These are phyloP conservation scores for Drosophila anomalata DNA, from an alignment of 2,888 invertebrate genomes.

Conservation along the genomic window DNA sequence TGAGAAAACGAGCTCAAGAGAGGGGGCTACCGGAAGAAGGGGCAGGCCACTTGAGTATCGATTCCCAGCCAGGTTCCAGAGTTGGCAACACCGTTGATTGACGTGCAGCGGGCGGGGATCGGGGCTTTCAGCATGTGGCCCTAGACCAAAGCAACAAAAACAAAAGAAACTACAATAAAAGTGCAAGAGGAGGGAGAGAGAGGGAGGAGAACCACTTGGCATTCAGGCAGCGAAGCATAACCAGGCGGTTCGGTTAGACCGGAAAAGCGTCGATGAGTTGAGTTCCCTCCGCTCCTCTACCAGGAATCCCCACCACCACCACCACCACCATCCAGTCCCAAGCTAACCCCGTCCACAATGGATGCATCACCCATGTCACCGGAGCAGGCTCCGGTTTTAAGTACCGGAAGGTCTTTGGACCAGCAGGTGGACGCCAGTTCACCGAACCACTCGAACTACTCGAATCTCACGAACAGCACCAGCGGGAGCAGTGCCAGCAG, in stretches of 20 bases:
- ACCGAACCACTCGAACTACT: slow-evolving; percentile 73
- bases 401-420: slow-evolving; percentile 67
- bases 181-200: slow-evolving; percentile 21
- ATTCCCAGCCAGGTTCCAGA: slow-evolving; percentile 24
- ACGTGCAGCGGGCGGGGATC: slow-evolving; percentile 24
- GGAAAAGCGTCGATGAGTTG: slow-evolving; percentile 76
- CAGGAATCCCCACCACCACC: slow-evolving; percentile 3
- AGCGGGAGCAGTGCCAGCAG: slow-evolving; percentile 56
- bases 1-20: slow-evolving; percentile 1
- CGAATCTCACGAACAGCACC: slow-evolving; percentile 75
- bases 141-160: slow-evolving; percentile 47
- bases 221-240: slow-evolving; percentile 61
- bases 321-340: neutral
- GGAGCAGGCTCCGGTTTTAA: slow-evolving; percentile 32
- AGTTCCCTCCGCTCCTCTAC: slow-evolving; percentile 21
- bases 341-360: slow-evolving; percentile 41
- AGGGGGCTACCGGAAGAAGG: slow-evolving; percentile 20
- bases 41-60: slow-evolving; percentile 44
- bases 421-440: slow-evolving; percentile 67
- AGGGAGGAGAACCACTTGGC: slow-evolving; percentile 58
- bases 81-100: slow-evolving; percentile 37
- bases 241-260: slow-evolving; percentile 52
- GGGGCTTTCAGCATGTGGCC: slow-evolving; percentile 61
- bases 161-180: slow-evolving; percentile 22
- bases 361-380: slow-evolving; percentile 56